Conservation (phyloP, 2,888 invertebrate genomes). For the Omphaloscelis lunosa region DNA sequence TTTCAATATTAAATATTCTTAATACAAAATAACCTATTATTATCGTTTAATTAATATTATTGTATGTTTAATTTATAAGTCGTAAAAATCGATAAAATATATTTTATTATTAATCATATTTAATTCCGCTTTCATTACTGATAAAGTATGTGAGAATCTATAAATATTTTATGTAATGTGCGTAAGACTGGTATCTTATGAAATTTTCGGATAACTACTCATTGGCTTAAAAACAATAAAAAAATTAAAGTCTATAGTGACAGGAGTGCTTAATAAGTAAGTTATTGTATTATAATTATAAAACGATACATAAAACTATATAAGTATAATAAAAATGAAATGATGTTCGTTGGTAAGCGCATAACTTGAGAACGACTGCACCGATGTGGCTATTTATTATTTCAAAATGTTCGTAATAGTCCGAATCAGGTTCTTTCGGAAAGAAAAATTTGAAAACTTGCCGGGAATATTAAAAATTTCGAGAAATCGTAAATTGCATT, state of each 20-base stretch:
- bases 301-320: neutral
- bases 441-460: neutral
- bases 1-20: slow-evolving; percentile 41
- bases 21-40: slow-evolving; percentile 26
- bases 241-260: neutral
- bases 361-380: neutral
- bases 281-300: neutral
- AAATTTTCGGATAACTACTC: neutral
- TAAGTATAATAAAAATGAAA: neutral
- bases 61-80: slow-evolving; percentile 53
- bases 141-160: slow-evolving; percentile 28
- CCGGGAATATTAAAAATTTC: neutral
- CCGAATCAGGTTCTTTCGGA: too few relatives aligned
- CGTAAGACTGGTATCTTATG: slow-evolving; percentile 33
- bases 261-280: neutral
- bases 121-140: slow-evolving; percentile 46
- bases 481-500: neutral
- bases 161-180: slow-evolving; percentile 28
- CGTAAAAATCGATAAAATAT: slow-evolving; percentile 64
- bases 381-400: neutral
- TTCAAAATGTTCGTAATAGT: neutral
- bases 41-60: slow-evolving; percentile 44
- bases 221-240: neutral
- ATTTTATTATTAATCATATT: slow-evolving; percentile 63
- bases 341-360: neutral